Percentiles rank a stretch among this genome's conserved stretches.
phyloP scores from a whole-genome alignment of 2,888 invertebrate genomes.

The Tachina fera region DNA sequence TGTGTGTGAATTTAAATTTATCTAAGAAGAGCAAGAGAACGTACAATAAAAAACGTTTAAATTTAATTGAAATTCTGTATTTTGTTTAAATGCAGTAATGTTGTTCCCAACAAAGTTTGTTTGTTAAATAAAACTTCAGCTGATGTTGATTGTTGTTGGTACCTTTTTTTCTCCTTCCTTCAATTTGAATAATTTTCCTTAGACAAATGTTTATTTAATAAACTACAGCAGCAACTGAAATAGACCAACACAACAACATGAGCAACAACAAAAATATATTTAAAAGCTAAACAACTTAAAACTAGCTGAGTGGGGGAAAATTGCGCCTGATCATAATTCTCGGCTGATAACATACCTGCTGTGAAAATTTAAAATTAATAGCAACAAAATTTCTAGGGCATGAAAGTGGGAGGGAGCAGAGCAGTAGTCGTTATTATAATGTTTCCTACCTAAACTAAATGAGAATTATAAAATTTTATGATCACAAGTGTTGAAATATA shows the following conservation, averaged over 20 bases:
- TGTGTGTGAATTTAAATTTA: slow-evolving; percentile 42
- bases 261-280: not conserved
- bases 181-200: slow-evolving; percentile 39
- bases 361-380: not conserved
- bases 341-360: not conserved
- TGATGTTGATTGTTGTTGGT: not conserved
- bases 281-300: not conserved
- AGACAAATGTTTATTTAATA: slow-evolving; percentile 41
- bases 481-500: not conserved
- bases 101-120: slow-evolving; percentile 25
- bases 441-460: not conserved
- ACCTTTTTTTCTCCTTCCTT: not conserved
- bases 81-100: slow-evolving; percentile 35
- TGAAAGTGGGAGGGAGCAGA: not conserved
- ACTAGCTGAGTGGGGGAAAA: not conserved
- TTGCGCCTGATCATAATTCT: not conserved
- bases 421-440: not conserved
- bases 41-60: slow-evolving; percentile 17
- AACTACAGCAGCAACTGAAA: not conserved
- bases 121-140: slow-evolving; percentile 55
- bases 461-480: slow-evolving; percentile 15
- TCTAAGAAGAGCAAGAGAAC: not conserved
- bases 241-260: not conserved
- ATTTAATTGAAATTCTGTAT: not conserved
- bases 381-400: not conserved